A percentile compares a stretch with the other conserved stretches of the same genome.
Evolutionary conservation across 2,797 vertebrate genomes (phyloP).

Genomic region (Sciurus vulgaris): DNA sequence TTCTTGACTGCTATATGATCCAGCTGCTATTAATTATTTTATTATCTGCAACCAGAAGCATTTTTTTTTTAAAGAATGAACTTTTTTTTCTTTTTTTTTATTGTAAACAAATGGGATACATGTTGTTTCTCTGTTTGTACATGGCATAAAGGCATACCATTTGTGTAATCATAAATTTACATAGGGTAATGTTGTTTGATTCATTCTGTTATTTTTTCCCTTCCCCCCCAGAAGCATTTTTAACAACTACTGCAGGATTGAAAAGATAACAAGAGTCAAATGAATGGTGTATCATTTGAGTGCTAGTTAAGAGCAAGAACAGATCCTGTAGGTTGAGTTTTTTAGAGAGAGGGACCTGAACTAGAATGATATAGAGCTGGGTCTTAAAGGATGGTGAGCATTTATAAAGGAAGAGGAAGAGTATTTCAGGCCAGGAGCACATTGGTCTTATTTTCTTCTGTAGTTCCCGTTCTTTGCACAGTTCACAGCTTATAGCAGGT

Average conservation of each 20-base stretch:
- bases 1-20: conserved; percentile 26
- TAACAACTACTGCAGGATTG: conserved; percentile 45
- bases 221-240: conserved; percentile 35
- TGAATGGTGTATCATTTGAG: conserved; percentile 9
- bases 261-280: conserved; percentile 2
- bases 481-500: background rate
- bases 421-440: background rate
- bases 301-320: conserved; percentile 35
- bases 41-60: conserved; percentile 21
- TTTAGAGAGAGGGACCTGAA: background rate
- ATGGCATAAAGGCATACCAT: too few relatives aligned
- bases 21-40: background rate
- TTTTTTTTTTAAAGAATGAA: too few relatives aligned
- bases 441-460: background rate
- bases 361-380: background rate
- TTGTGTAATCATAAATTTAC: too few relatives aligned
- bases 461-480: conserved; percentile 8
- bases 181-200: too few relatives aligned
- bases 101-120: too few relatives aligned
- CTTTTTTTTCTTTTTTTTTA: too few relatives aligned
- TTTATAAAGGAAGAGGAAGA: conserved; percentile 3
- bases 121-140: too few relatives aligned
- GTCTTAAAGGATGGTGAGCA: background rate
- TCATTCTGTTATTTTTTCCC: too few relatives aligned
- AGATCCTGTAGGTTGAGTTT: background rate